Conservation (phyloP, 2,113 vertebrate species). For the Ptyas mucosa region DNA sequence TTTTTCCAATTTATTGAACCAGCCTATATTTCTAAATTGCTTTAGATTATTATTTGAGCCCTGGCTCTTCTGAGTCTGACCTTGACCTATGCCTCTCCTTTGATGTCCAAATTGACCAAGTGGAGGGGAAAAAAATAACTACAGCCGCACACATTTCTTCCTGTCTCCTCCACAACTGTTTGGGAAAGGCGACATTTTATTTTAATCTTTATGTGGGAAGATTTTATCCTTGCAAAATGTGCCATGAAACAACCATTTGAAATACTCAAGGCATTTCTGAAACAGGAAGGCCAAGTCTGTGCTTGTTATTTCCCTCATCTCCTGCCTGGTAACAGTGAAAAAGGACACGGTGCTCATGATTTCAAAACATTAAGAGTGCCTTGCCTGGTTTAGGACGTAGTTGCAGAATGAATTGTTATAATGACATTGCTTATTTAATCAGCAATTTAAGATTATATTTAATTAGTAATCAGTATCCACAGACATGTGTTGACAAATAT, state of each 20-base stretch:
- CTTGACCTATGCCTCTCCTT: conserved; percentile 21
- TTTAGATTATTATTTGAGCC: neutral
- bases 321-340: conserved; percentile 16
- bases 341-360: conserved; percentile 43
- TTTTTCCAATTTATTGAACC: neutral
- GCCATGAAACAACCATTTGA: conserved; percentile 54
- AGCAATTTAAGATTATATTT: conserved; percentile 35
- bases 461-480: neutral
- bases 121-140: conserved; percentile 28
- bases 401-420: neutral
- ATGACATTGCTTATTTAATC: neutral
- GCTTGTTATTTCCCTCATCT: conserved; percentile 65
- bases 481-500: neutral
- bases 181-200: neutral
- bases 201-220: conserved; percentile 55
- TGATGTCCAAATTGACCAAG: neutral
- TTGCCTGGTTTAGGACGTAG: neutral
- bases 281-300: conserved; percentile 59
- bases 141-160: conserved; percentile 32
- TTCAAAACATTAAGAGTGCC: conserved; percentile 54
- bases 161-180: conserved; percentile 42
- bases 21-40: neutral
- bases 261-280: conserved; percentile 56
- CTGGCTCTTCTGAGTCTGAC: neutral
- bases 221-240: conserved; percentile 33